Evolutionary conservation across 2,113 vertebrate genomes (phyloP), one percentile per base, ranked within the genome.

Genomic region (Apteryx mantelli): DNA sequence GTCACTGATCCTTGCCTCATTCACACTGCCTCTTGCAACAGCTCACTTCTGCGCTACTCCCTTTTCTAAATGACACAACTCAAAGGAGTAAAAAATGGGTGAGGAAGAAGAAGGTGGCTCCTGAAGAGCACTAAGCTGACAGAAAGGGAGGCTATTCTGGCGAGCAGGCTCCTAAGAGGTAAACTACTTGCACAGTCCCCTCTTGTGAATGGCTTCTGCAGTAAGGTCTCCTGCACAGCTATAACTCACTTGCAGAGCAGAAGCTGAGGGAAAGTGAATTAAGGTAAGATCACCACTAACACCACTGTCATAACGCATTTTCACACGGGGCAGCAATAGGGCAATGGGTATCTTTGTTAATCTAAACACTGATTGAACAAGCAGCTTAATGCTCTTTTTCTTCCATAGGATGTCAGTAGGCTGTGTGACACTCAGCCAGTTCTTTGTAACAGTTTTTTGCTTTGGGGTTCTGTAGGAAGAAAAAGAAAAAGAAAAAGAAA

Each of bases 161-260:
- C 30, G 13, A 13, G 0, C 0, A 9, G 1, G 2, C 8, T 83
- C 53, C 55, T 0, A 0, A 65, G 22, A 24, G 4, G 1, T 34
- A 11, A 78, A 42, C 42, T 24, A 17, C 0, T 0, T 5, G 22
- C 1, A 0, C 30, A 44, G 32, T n/a, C 48, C 58, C 69, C 4
- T 0, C 69, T 48, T 26, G 58, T 21, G 36, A 64, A 19, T 14
- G 60, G 19, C 18, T 40, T 25, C 69, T 66, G 52, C 53, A 85
- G 63, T 40, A 71, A 48, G 75, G 19, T 60, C 13, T 55, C 46
- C 16, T 48, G 52, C 76, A 58, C 44, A 11, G n/a, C 3, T 2
- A 11, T 28, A 52, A 30, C n/a, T 61, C 32, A 34, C 69, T 40
- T 48, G n/a, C n/a, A 82, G 79, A 40, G 74, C 61, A 24, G 42